A percentile compares a stretch with the other conserved stretches of the same genome.
Conservation (phyloP, 2,888 invertebrate genomes). For the Phaonia tiefii region DNA sequence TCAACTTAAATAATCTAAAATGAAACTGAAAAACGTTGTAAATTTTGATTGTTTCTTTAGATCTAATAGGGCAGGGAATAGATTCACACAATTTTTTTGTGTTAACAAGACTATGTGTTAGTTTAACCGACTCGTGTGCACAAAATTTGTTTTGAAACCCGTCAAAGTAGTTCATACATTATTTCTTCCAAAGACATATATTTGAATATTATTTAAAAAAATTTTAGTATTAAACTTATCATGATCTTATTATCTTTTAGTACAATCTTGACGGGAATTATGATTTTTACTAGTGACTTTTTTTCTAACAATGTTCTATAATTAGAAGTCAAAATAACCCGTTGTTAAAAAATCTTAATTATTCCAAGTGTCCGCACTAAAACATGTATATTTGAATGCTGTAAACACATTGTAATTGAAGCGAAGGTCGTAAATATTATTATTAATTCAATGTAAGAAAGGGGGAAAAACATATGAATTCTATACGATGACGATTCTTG, state of each 20-base stretch:
- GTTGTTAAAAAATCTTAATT: background rate
- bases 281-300: background rate
- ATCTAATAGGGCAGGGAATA: too few relatives aligned
- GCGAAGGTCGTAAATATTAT: conserved; percentile 31
- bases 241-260: background rate
- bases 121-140: too few relatives aligned
- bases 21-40: too few relatives aligned
- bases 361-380: background rate
- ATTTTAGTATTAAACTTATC: too few relatives aligned
- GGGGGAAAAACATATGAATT: background rate
- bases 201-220: background rate
- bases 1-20: too few relatives aligned
- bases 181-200: too few relatives aligned
- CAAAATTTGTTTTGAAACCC: too few relatives aligned
- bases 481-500: conserved; percentile 9
- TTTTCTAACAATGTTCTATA: background rate
- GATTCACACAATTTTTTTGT: too few relatives aligned
- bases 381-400: too few relatives aligned
- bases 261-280: background rate
- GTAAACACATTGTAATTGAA: conserved; percentile 6
- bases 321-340: background rate
- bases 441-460: conserved; percentile 13
- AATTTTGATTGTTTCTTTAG: too few relatives aligned
- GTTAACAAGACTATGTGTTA: too few relatives aligned
- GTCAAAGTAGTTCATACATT: too few relatives aligned